Base-by-base conservation (phyloP, 1,140 invertebrate genomes). In the Neuroterus valhalla region DNA sequence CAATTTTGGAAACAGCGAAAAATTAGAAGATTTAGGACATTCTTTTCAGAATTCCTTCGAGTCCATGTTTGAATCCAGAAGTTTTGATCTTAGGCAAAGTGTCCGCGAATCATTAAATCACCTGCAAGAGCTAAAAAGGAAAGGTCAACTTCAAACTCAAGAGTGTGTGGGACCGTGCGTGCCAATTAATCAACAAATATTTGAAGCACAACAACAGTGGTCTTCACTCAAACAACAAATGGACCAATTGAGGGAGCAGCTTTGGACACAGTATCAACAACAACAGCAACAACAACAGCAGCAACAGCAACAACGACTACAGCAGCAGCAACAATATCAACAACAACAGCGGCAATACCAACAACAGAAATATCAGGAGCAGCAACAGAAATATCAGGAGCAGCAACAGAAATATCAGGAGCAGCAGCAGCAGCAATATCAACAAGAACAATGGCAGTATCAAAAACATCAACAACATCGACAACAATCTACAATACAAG, bases 261-360 rank as follows among this genome's bases (percentile, higher is more conserved):
- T 62, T 31, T 62, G 55, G 55, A 31, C 55, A 23, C 26, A 14
- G 14, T 12, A 4, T 3, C 23, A 62, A 62, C 12, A 50, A 19
- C 17, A 50, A 12, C 17, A 50, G 10, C 31, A 38, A 10, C 6
- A 38, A 38, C 10, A 38, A 1, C 31, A 17, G 2, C 48, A 52
- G 69, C 42, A 70, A 75, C 17, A 70, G 76, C 38, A 74, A 31
- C 45, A 45, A 52, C 15, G 74, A 77, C n/a, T 77, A 10, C 14
- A 71, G 71, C n/a, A 11, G 43, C 15, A 67, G 66, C 21, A 77
- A 71, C 12, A 74, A 74, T 42, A 45, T 48, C n/a, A 74, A 74
- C 11, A 71, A 69, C 8, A 77, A 31, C 48, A 26, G 10, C 46
- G 71, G 19, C 70, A 71, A 52, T 21, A 52, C 15, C 69, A 71